Base-by-base conservation (phyloP, 2,888 invertebrate genomes). In the Rhingia campestris region DNA sequence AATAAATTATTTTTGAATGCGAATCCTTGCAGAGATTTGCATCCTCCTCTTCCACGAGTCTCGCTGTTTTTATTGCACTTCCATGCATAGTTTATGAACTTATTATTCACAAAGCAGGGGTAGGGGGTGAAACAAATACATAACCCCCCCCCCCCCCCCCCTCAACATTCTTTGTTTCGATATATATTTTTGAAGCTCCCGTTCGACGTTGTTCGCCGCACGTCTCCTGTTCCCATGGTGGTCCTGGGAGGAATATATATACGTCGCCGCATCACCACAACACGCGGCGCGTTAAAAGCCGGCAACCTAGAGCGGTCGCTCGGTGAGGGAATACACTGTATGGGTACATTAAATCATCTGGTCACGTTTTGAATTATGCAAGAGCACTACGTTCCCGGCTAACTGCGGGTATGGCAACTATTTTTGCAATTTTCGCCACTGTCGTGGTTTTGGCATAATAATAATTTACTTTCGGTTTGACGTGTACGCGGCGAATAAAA, bases 321-420 rank as follows among this genome's bases (percentile, higher is more conserved):
- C 7, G 5, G 1, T 35, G 3, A 51, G 49, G 33, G 10, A 53
- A 66, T 53, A 43, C 47, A 53, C 61, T 56, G 12, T 45, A 22
- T 22, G 2, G 22, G 22, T 22, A 61, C 67, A 77, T 82, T 77
- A 82, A 77, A 82, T 82, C 77, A 82, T 82, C 51, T 73, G 81
- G 72, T 77, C 77, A 72, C 81, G 76, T 82, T 82, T 72, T 82
- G 81, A 82, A 82, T 82, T 67, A 82, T 82, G 66, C 72, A 82
- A 22, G 51, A 67, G 69, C 12, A 51, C 72, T 76, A 61, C 72
- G 56, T 72, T 72, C 22, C 22, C 70, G 64, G 58, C 70, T 72
- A 76, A 81, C 81, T 70, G 70, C 22, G 43, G 70, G 58, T 64
- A 69, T 72, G 54, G 66, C 77, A 63, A 82, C 72, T 70, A 64